phyloP scores from a whole-genome alignment of 2,113 vertebrate genomes.

The Sterna hirundo region DNA sequence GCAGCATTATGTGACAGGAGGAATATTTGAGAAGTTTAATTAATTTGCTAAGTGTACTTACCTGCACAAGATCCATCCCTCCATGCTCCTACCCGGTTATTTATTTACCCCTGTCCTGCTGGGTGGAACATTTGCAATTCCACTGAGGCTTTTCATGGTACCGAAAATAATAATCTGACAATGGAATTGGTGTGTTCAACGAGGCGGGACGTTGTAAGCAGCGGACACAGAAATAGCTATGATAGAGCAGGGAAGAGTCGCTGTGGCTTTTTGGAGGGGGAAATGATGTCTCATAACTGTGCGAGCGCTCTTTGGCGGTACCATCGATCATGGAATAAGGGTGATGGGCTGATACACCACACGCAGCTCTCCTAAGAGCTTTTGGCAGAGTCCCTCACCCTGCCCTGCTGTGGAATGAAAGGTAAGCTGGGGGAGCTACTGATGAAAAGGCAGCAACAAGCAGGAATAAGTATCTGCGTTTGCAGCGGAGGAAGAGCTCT shows the following conservation, averaged over 20 bases:
- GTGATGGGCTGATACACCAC: not conserved
- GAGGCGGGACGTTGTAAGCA: not conserved
- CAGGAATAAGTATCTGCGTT: not conserved
- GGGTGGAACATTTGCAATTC: not conserved
- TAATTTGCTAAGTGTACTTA: not conserved
- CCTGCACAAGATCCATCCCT: not conserved
- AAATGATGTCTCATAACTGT: not conserved
- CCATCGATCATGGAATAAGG: not conserved
- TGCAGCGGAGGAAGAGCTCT: not conserved
- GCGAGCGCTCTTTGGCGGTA: not conserved
- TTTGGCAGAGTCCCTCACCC: not conserved
- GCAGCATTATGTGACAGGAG: accelerated
- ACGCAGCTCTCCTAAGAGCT: not conserved
- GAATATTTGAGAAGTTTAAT: not conserved
- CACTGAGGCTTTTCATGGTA: not conserved
- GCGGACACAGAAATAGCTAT: not conserved
- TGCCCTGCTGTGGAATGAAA: not conserved
- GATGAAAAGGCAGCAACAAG: not conserved
- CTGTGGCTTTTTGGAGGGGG: not conserved
- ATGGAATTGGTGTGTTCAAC: not conserved
- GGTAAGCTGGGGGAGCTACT: not conserved
- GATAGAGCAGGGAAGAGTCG: not conserved
- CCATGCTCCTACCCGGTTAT: not conserved
- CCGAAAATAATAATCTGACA: not conserved
- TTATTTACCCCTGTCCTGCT: not conserved